Percentiles rank a stretch among this genome's conserved stretches.
Evolutionary conservation across 2,797 vertebrate species (phyloP).

Genomic region (Artibeus lituratus): DNA sequence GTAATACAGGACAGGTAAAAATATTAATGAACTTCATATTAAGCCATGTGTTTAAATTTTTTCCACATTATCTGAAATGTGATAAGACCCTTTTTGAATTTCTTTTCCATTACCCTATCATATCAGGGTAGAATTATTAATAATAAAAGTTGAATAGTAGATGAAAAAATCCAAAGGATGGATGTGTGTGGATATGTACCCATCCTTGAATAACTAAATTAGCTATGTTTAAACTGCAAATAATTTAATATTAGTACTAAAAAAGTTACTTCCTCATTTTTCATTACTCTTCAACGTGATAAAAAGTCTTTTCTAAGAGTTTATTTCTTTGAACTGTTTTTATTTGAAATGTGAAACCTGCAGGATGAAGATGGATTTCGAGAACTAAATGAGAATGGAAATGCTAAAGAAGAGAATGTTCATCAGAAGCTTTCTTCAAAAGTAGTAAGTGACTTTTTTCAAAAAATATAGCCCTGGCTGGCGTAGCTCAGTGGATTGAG

Average conservation of each 20-base stretch:
- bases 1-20: not conserved
- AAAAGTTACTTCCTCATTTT: not conserved
- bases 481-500: no score
- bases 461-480: no score
- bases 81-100: conserved; percentile 5
- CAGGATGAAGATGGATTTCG: conserved; percentile 98
- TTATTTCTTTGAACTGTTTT: conserved; percentile 26
- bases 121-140: not conserved
- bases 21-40: not conserved
- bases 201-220: not conserved
- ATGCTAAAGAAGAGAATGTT: conserved; percentile 86
- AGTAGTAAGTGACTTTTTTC: conserved; percentile 89
- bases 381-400: conserved; percentile 87
- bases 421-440: conserved; percentile 92
- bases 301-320: not conserved
- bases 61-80: conserved; percentile 25
- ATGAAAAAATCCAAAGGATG: not conserved
- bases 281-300: not conserved
- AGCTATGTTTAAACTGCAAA: not conserved
- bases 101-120: not conserved
- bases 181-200: not conserved
- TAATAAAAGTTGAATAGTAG: conserved; percentile 3
- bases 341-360: conserved; percentile 39
- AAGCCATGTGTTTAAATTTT: conserved; percentile 9
- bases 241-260: not conserved